Conservation (phyloP, 2,797 vertebrate species). For the Mus spretus region DNA sequence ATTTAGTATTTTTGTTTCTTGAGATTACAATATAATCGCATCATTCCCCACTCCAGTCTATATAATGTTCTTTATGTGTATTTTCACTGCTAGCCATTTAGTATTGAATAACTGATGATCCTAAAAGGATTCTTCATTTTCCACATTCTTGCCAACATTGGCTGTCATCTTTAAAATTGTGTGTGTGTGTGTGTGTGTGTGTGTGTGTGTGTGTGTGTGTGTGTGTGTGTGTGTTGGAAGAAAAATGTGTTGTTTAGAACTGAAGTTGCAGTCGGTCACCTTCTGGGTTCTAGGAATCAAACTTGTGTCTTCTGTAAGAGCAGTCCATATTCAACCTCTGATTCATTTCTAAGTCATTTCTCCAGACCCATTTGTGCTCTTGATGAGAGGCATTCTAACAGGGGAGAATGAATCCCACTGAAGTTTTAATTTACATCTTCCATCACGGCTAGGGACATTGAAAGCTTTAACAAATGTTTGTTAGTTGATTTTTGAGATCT, state of each 20-base stretch:
- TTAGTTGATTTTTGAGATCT: not conserved
- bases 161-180: not conserved
- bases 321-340: not conserved
- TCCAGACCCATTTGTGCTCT: not conserved
- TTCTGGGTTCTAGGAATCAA: not conserved
- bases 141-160: not conserved
- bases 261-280: not conserved
- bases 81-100: not conserved
- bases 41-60: not conserved
- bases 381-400: not conserved
- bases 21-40: not conserved
- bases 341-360: not conserved
- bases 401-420: not conserved
- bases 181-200: not conserved
- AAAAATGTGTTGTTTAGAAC: not conserved
- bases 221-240: not conserved
- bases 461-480: not conserved
- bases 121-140: not conserved
- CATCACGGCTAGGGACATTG: not conserved
- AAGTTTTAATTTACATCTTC: not conserved
- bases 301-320: not conserved
- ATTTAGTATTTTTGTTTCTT: not conserved
- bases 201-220: not conserved
- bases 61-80: not conserved
- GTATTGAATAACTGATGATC: not conserved